These are phyloP conservation scores for Cepaea hortensis DNA, from an alignment of 2,888 invertebrate genomes.

Conservation along the genomic window DNA sequence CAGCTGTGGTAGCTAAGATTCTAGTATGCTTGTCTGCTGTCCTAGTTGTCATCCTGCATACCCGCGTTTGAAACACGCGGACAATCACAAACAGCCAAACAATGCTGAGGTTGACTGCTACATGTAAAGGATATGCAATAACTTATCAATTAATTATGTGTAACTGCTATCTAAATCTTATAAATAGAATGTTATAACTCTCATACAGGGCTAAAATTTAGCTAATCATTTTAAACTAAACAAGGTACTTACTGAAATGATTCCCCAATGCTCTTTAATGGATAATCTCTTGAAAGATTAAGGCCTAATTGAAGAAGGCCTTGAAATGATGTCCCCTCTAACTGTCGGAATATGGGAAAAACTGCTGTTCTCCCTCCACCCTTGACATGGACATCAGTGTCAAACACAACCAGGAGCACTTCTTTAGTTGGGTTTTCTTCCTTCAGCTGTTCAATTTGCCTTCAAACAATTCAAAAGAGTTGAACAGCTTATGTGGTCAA, in stretches of 20 bases:
- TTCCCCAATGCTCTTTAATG: constrained; percentile 58
- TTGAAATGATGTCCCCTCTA: constrained; percentile 54
- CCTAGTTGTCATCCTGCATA: too few relatives aligned
- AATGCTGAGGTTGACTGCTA: too few relatives aligned
- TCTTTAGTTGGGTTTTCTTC: constrained; percentile 66
- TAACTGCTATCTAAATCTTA: too few relatives aligned
- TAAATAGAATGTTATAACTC: too few relatives aligned
- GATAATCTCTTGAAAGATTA: constrained; percentile 57
- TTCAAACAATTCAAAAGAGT: constrained; percentile 40
- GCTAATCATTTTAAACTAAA: not conserved
- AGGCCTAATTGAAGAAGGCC: constrained; percentile 58
- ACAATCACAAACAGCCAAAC: too few relatives aligned
- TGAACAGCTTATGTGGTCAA: not conserved
- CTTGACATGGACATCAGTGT: constrained; percentile 60
- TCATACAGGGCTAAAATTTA: not conserved
- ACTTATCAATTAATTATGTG: too few relatives aligned
- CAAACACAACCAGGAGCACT: constrained; percentile 66
- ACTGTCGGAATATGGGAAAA: constrained; percentile 18
- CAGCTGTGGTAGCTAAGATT: too few relatives aligned
- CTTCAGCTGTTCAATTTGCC: constrained; percentile 67
- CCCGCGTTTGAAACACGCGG: too few relatives aligned
- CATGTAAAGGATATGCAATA: too few relatives aligned
- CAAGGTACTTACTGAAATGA: constrained; percentile 55
- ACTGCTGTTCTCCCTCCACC: constrained; percentile 57
- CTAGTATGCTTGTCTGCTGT: too few relatives aligned